Evolutionary conservation across 1,140 invertebrate species (phyloP).

Genomic region (Drosophila ogumai): DNA sequence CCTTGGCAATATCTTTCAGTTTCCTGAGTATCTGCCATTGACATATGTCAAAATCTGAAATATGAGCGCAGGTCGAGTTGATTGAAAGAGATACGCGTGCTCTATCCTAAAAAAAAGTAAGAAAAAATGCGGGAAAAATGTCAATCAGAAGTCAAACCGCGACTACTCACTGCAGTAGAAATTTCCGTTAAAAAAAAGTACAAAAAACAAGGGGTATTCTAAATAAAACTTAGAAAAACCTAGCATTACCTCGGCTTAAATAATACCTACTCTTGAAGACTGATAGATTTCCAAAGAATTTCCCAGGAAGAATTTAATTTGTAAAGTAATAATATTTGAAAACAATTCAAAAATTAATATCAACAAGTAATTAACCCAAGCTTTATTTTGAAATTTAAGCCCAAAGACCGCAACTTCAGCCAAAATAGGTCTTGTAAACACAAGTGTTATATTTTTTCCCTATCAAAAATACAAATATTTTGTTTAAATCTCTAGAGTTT

Average conservation of each 20-base stretch:
- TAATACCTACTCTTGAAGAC: not conserved
- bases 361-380: not conserved
- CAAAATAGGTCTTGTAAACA: not conserved
- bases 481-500: slow-evolving; percentile 5
- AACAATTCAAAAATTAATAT: not conserved
- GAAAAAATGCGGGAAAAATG: slow-evolving; percentile 54
- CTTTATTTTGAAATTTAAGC: slow-evolving; percentile 4
- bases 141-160: slow-evolving; percentile 79
- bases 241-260: not conserved
- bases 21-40: slow-evolving; percentile 61
- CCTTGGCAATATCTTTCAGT: slow-evolving; percentile 41
- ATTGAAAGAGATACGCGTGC: slow-evolving; percentile 45
- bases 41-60: slow-evolving; percentile 68
- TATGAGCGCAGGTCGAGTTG: slow-evolving; percentile 49
- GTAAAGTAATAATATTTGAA: no score
- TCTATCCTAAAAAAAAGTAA: slow-evolving; percentile 27
- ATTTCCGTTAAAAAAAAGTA: slow-evolving; percentile 64
- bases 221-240: slow-evolving; percentile 32
- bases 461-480: not conserved
- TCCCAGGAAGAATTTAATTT: not conserved
- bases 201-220: slow-evolving; percentile 18
- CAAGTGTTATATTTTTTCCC: not conserved
- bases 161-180: slow-evolving; percentile 66
- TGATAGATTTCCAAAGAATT: no score
- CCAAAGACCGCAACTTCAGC: not conserved